These are phyloP conservation scores for Platanista minor DNA, from an alignment of 2,113 vertebrate species.

Conservation along the genomic window DNA sequence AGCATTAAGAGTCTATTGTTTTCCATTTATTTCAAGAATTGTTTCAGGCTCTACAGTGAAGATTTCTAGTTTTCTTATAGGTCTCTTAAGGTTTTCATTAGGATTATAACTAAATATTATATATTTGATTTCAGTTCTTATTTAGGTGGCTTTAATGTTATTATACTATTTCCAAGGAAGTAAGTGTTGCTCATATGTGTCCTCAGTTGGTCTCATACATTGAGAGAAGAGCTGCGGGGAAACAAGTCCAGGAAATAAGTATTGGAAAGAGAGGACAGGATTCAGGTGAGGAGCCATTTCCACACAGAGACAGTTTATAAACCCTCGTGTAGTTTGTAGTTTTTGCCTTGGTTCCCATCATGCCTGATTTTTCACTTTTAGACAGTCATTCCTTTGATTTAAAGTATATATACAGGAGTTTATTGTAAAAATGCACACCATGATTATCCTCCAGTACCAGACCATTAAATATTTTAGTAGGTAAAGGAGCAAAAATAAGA, in stretches of 20 bases:
- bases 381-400: background rate
- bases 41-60: background rate
- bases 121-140: constrained; percentile 19
- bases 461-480: background rate
- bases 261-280: background rate
- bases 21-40: background rate
- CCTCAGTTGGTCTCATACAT: background rate
- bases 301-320: background rate
- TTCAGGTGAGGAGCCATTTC: background rate
- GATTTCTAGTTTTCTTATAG: background rate
- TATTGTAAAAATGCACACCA: background rate
- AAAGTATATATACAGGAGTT: background rate
- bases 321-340: background rate
- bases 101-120: background rate
- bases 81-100: background rate
- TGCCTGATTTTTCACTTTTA: background rate
- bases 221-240: background rate
- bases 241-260: background rate
- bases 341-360: background rate
- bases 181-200: background rate
- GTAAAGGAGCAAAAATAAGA: background rate
- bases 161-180: background rate
- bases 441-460: background rate
- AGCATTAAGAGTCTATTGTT: background rate
- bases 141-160: background rate